phyloP scores from a whole-genome alignment of 1,140 invertebrate species.

The Procambarus clarkii region DNA sequence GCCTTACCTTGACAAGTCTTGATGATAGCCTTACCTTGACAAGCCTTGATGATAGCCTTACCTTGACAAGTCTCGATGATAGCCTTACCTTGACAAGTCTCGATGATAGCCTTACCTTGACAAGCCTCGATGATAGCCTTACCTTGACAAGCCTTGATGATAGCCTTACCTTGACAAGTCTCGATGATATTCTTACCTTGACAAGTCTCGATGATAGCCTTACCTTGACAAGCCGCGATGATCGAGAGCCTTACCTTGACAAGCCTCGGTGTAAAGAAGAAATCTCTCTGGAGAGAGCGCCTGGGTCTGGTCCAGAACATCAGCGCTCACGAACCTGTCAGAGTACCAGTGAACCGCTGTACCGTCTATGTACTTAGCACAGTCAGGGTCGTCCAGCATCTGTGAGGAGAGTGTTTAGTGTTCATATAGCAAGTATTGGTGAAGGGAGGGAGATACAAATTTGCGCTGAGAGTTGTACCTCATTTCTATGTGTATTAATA shows the following conservation, averaged over 20 bases:
- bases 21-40: no score
- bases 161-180: no score
- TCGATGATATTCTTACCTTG: conserved; percentile 75
- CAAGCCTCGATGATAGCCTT: no score
- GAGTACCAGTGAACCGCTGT: conserved; percentile 88
- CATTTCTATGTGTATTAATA: no score
- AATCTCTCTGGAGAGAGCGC: conserved; percentile 83
- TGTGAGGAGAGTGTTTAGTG: not conserved
- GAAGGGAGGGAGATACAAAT: no score
- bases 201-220: conserved; percentile 87
- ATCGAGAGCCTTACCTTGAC: conserved; percentile 76
- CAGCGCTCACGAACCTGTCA: conserved; percentile 79
- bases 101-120: conserved; percentile 77
- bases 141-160: no score
- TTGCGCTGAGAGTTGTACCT: no score
- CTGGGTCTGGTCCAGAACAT: conserved; percentile 79
- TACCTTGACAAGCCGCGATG: no score
- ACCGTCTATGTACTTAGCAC: conserved; percentile 82
- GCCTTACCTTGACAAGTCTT: conserved; percentile 79
- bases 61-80: no score
- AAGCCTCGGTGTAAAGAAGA: conserved; percentile 86
- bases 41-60: no score
- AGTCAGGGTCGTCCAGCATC: conserved; percentile 76
- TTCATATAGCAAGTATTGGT: no score
- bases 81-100: conserved; percentile 81